phyloP scores from a whole-genome alignment of 92 coral and sea anemone species.

The Isaurus tuberculatus region DNA sequence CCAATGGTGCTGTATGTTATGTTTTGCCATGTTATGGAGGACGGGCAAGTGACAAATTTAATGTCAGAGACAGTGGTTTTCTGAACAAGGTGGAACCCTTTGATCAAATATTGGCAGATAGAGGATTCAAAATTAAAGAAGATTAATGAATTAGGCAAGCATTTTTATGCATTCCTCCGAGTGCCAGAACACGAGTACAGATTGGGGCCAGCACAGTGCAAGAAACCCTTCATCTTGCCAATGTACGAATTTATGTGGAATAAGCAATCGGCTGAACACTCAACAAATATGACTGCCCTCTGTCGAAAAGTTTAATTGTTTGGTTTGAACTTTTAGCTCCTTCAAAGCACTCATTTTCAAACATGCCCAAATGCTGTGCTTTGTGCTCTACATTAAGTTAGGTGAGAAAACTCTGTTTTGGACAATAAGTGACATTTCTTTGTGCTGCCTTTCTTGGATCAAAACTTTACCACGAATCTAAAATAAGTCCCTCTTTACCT shows the following conservation, averaged over 20 bases:
- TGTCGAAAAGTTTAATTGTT: neutral
- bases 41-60: slow-evolving; percentile 52
- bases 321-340: slow-evolving; percentile 7
- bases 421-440: neutral
- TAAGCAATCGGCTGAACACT: neutral
- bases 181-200: too few relatives aligned
- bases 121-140: slow-evolving; percentile 59
- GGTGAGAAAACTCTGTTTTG: neutral
- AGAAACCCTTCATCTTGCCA: too few relatives aligned
- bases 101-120: slow-evolving; percentile 64
- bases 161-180: too few relatives aligned
- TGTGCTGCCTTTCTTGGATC: slow-evolving; percentile 2
- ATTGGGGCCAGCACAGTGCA: too few relatives aligned
- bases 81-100: slow-evolving; percentile 50
- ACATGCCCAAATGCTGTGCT: slow-evolving; percentile 1
- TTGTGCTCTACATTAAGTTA: neutral
- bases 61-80: slow-evolving; percentile 57
- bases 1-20: slow-evolving; percentile 54
- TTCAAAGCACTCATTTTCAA: neutral
- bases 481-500: neutral
- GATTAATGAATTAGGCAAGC: neutral
- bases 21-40: slow-evolving; percentile 64
- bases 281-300: neutral
- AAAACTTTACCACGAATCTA: neutral
- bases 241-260: too few relatives aligned